Evolutionary conservation across 2,797 vertebrate species (phyloP), one percentile per base, ranked within the genome.

Genomic region (Pseudotriccus pelzelni): DNA sequence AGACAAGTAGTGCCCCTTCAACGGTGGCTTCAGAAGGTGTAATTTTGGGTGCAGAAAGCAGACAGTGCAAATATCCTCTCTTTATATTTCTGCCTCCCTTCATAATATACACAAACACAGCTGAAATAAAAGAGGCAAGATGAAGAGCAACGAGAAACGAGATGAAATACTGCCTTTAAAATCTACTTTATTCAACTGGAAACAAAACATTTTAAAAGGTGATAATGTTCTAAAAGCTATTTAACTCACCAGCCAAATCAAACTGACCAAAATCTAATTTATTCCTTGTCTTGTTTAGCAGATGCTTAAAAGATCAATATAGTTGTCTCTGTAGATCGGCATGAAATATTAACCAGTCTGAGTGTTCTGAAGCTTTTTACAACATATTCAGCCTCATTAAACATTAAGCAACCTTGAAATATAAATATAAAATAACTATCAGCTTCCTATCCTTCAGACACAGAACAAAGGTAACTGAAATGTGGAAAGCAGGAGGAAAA

Each of bases 401-500:
- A 96, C 94, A 95, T 97, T 96, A 94, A 96, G 90, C 87, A 94
- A 81, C 78, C 90, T 93, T 96, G 94, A 94, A 96, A 96, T 94
- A 96, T 95, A 97, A 94, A 97, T 96, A 96, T 92, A 92, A 96
- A 95, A 94, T 94, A 96, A 95, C 93, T 95, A 94, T 78, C 90
- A 93, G 83, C 85, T 87, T 95, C 74, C 84, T 84, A 89, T 84
- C 91, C 53, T 93, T 95, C 88, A 96, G 87, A 92, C 37, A 62
- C 58, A 75, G 78, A 96, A 95, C 80, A 96, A 96, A 95, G 95
- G 92, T 90, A 94, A 53, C 73, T 95, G 73, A 85, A 80, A 90
- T 87, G 80, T 80, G 72, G 83, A 81, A 95, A 94, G 75, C 68
- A 92, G n/a, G 53, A 95, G 79, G 64, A 66, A 94, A 93, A 96